Base-by-base conservation (phyloP, 2,113 vertebrate species). In the Lonchura striata region DNA sequence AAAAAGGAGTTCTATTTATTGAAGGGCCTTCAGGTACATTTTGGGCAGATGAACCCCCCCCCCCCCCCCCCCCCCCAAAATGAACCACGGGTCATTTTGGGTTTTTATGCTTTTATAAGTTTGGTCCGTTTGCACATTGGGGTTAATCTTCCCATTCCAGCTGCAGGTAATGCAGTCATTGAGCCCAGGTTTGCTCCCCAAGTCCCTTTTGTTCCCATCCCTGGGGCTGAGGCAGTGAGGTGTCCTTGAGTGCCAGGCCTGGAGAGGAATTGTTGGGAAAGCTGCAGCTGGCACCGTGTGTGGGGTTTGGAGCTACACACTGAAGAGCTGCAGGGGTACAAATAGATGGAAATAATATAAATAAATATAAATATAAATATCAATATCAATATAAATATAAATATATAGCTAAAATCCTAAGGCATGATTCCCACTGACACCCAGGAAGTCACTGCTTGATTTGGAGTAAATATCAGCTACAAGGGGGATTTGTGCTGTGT, bases 61-160 rank as follows among this genome's bases (percentile, higher is more conserved):
- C n/a, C n/a, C n/a, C n/a, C n/a, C n/a, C n/a, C n/a, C n/a, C n/a
- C n/a, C n/a, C n/a, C n/a, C 22, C 35, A 61, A 27, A 63, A 63
- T 63, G 17, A 35, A 7, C 8, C 2, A 12, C 1, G 3, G n/a
- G 1, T 41, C 35, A 20, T n/a, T n/a, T n/a, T n/a, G 0, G 0
- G 74, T 44, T 49, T 49, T 53, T 33, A 60, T 16, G 11, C 72
- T 60, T 39, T 4, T 7, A 11, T 37, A 5, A 75, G 19, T 17
- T 75, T 28, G 53, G 14, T 7, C 53, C 71, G n/a, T 46, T 74
- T 74, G 24, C 70, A 57, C 0, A 4, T 28, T 74, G 71, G 71
- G 41, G 41, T 46, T 7, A 3, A 35, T 46, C 24, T 46, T 2
- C 50, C 50, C 25, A 18, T 71, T 18, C 1, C 69, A 71, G 69